These are phyloP conservation scores for Tinamus major DNA, from an alignment of 2,797 vertebrate species.

Conservation along the genomic window DNA sequence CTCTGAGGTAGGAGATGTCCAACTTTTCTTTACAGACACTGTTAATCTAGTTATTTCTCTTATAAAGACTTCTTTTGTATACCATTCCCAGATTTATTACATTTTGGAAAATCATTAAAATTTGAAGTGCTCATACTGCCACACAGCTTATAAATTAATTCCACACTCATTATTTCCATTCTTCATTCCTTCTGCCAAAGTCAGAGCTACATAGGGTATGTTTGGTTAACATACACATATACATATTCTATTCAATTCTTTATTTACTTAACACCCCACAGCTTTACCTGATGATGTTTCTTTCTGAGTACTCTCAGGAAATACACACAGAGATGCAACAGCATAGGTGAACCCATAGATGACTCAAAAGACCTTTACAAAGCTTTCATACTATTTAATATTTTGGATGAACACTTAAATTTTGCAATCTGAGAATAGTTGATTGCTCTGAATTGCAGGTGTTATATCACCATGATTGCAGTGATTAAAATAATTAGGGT, in stretches of 20 bases:
- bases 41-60: neutral
- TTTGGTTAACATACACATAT: neutral
- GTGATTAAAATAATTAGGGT: constrained; percentile 68
- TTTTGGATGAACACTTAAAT: constrained; percentile 32
- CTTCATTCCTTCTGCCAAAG: neutral
- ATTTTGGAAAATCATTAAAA: neutral
- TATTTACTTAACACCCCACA: neutral
- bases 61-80: neutral
- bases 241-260: neutral
- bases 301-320: neutral
- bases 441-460: constrained; percentile 67
- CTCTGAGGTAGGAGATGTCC: neutral
- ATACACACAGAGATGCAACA: neutral
- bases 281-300: neutral
- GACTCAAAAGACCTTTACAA: neutral
- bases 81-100: neutral
- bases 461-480: constrained; percentile 28
- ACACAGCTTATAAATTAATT: neutral
- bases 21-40: neutral
- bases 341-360: neutral
- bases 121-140: neutral
- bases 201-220: neutral
- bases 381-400: constrained; percentile 23
- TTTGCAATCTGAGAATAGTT: constrained; percentile 20
- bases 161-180: neutral